These are phyloP conservation scores for Hipparchia semele DNA, from an alignment of 2,888 invertebrate species.

Conservation along the genomic window DNA sequence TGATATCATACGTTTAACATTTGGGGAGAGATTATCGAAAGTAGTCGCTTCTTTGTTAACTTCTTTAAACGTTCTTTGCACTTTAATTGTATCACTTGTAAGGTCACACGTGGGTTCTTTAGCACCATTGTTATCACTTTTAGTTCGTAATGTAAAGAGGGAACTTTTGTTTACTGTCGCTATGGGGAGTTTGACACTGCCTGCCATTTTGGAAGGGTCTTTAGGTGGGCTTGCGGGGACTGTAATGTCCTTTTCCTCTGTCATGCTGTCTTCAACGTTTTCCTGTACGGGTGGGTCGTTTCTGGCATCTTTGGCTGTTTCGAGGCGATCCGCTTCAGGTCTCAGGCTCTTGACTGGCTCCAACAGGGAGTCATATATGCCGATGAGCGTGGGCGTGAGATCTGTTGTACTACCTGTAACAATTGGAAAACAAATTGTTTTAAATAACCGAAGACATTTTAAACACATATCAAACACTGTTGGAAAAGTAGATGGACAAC, in stretches of 20 bases:
- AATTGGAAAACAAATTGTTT: slow-evolving; percentile 45
- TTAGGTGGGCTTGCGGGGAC: slow-evolving; percentile 51
- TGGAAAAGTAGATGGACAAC: no score
- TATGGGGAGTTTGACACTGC: slow-evolving; percentile 71
- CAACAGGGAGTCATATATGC: slow-evolving; percentile 92
- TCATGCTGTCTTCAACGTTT: slow-evolving; percentile 45
- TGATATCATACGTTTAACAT: slow-evolving; percentile 84
- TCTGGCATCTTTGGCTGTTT: slow-evolving; percentile 78
- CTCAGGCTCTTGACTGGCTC: slow-evolving; percentile 71
- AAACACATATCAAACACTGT: no score
- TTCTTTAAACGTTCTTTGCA: slow-evolving; percentile 68
- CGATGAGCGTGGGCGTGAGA: slow-evolving; percentile 92
- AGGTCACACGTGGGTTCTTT: slow-evolving; percentile 56
- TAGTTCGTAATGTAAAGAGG: slow-evolving; percentile 70
- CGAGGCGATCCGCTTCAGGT: slow-evolving; percentile 60
- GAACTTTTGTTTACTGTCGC: slow-evolving; percentile 73
- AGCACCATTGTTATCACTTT: slow-evolving; percentile 70
- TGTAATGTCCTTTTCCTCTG: slow-evolving; percentile 50
- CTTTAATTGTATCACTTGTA: slow-evolving; percentile 62
- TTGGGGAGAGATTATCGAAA: slow-evolving; percentile 83
- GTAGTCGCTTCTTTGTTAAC: slow-evolving; percentile 56
- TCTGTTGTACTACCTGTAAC: slow-evolving; percentile 93
- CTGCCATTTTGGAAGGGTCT: slow-evolving; percentile 65
- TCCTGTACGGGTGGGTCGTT: slow-evolving; percentile 71
- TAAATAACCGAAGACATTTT: neutral